These are phyloP conservation scores for Darevskia mixta DNA, from an alignment of 2,797 vertebrate species.

Conservation along the genomic window DNA sequence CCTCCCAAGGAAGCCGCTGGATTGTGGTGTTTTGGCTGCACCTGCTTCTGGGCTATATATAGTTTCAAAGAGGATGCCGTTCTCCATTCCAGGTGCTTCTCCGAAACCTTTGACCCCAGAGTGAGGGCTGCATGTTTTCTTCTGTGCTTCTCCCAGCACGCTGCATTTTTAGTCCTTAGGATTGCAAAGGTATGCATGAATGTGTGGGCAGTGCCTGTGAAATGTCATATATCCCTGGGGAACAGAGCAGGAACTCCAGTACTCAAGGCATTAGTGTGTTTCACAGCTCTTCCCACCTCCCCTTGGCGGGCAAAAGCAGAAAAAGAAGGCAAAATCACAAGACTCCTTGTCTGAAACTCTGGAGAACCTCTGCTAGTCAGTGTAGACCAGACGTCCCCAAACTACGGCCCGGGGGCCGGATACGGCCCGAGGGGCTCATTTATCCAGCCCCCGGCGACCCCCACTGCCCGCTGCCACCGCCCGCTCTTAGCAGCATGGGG, in stretches of 20 bases:
- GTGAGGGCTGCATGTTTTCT: not conserved
- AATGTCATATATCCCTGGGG: not conserved
- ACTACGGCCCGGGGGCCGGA: too few species aligned
- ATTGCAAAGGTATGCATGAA: not conserved
- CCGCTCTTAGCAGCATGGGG: too few species aligned
- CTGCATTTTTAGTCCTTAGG: not conserved
- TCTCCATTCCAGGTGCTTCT: not conserved
- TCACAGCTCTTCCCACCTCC: not conserved
- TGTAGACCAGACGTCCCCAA: too few species aligned
- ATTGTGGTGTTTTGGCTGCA: not conserved
- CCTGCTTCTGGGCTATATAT: slow-evolving; percentile 14
- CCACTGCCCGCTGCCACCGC: too few species aligned
- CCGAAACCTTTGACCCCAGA: not conserved
- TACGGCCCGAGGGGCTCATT: too few species aligned
- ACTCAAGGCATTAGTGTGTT: too few species aligned
- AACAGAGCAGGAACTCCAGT: not conserved
- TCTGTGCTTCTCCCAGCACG: not conserved
- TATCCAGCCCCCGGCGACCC: too few species aligned
- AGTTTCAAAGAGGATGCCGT: not conserved
- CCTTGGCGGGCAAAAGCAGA: too few species aligned
- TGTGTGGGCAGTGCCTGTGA: not conserved
- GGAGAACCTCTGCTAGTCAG: too few species aligned
- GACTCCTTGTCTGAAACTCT: too few species aligned
- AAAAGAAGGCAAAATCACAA: not conserved
- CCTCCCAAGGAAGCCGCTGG: not conserved